phyloP scores from a whole-genome alignment of 1,140 invertebrate genomes.

The Notospermus geniculatus region DNA sequence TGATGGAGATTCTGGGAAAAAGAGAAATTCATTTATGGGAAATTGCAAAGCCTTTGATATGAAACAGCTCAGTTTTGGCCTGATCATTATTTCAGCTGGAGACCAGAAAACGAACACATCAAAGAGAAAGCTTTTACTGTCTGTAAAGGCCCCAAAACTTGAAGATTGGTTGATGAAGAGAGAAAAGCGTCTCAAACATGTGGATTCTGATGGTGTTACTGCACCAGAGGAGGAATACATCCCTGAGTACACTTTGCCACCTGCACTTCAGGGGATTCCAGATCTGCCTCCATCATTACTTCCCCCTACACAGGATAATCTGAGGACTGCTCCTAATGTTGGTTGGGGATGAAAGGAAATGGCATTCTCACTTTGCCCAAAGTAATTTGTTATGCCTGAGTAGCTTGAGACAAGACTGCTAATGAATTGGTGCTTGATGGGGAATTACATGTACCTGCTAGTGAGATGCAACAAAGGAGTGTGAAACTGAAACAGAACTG shows the following conservation, averaged over 20 bases:
- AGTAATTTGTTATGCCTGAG: too few relatives aligned
- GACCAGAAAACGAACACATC: background rate
- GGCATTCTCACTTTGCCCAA: too few relatives aligned
- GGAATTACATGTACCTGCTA: too few relatives aligned
- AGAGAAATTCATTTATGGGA: background rate
- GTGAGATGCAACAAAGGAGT: too few relatives aligned
- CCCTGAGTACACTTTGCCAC: conserved; percentile 1
- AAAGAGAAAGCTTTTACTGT: background rate
- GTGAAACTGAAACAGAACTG: too few relatives aligned
- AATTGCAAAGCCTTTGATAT: too few relatives aligned
- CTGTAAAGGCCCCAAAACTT: background rate
- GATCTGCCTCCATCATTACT: conserved; percentile 7
- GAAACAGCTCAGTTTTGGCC: background rate
- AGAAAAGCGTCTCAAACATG: background rate
- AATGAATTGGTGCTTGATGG: too few relatives aligned
- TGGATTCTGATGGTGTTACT: background rate
- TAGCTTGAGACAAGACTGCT: too few relatives aligned
- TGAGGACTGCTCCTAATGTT: background rate
- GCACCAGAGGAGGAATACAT: background rate
- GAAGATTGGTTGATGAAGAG: conserved; percentile 3
- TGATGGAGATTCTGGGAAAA: background rate
- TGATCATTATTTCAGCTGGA: background rate
- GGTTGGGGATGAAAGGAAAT: background rate
- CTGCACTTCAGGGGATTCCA: background rate
- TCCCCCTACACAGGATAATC: background rate